Evolutionary conservation across 2,888 invertebrate species (phyloP).

Genomic region (Piscicola geometra): DNA sequence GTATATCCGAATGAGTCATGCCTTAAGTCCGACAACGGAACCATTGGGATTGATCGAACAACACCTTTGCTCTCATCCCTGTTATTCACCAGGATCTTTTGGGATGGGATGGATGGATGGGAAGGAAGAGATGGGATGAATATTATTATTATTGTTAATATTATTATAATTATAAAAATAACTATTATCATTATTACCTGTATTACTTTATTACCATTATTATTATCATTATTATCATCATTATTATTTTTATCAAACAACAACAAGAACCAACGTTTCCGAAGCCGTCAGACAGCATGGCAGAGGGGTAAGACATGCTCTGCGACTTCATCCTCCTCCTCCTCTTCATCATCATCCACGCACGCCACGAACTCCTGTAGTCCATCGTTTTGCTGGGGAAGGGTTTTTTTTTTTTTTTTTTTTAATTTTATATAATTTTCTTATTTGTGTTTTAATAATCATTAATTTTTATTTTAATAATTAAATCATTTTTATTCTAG

Average conservation of each 20-base stretch:
- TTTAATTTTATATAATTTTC: no score
- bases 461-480: no score
- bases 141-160: no score
- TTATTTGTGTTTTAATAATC: no score
- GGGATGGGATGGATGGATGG: no score
- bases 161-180: no score
- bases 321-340: not conserved
- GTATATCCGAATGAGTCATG: constrained; percentile 50
- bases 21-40: constrained; percentile 47
- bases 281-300: constrained; percentile 11
- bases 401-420: no score
- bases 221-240: not conserved
- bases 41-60: constrained; percentile 44
- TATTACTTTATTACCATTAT: not conserved
- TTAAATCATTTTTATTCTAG: no score
- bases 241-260: not conserved
- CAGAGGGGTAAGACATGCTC: not conserved
- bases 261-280: not conserved
- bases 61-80: not conserved
- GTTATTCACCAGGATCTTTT: constrained; percentile 7
- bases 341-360: not conserved
- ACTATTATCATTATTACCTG: no score
- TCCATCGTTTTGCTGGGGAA: constrained; percentile 4
- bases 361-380: not conserved
- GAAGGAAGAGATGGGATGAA: no score